A percentile compares a stretch with the other conserved stretches of the same genome.
These are phyloP conservation scores for Caenorhabditis becei DNA, from an alignment of 2,888 invertebrate species.

Conservation along the genomic window DNA sequence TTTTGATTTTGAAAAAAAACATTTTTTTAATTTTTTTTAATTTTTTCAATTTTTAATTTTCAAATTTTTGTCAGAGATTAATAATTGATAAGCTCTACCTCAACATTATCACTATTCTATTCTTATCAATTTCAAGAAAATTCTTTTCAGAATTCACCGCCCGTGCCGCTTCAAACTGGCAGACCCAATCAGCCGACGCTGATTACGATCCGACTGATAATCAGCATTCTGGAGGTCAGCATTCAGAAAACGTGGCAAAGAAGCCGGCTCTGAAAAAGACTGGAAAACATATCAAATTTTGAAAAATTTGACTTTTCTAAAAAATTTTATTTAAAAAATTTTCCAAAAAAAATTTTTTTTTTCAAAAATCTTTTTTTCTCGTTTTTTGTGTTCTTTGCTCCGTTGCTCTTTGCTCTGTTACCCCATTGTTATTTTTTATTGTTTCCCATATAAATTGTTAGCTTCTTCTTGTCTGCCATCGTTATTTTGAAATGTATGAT, in stretches of 20 bases:
- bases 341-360: constrained; percentile 13
- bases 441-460: neutral
- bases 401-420: constrained; percentile 5
- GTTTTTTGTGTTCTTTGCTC: constrained; percentile 6
- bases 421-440: neutral
- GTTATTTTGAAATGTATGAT: neutral
- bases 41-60: neutral
- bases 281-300: constrained; percentile 61
- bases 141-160: constrained; percentile 53
- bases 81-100: too few species aligned
- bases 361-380: constrained; percentile 22
- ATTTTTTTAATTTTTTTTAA: too few species aligned
- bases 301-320: constrained; percentile 10
- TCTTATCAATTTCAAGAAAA: neutral
- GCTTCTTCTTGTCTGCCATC: neutral
- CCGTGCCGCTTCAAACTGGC: constrained; percentile 41
- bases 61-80: neutral
- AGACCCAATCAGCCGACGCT: constrained; percentile 52
- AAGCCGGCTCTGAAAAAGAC: constrained; percentile 23
- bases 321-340: constrained; percentile 26
- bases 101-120: too few species aligned
- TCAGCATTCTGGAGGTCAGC: neutral
- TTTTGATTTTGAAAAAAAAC: too few species aligned
- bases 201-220: constrained; percentile 60
- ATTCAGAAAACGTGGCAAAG: neutral